Evolutionary conservation across 2,113 vertebrate genomes (phyloP).

Genomic region (Aphelocoma coerulescens): DNA sequence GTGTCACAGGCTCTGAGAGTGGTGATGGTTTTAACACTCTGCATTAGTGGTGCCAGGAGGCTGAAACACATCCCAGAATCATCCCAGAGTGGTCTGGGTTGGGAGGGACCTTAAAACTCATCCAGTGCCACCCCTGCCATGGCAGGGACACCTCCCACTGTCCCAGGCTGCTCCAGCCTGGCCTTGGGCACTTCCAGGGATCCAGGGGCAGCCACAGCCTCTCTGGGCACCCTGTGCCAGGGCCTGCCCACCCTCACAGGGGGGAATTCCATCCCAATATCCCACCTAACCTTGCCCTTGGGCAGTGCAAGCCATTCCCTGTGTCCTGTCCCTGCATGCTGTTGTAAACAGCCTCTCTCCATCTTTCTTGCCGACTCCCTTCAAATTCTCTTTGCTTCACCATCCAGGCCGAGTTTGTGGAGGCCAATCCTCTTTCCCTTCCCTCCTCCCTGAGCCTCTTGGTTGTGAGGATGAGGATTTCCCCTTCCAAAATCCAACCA

Average conservation of each 20-base stretch:
- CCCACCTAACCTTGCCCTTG: background rate
- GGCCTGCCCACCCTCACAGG: accelerated
- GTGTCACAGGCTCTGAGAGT: background rate
- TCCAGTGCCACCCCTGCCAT: background rate
- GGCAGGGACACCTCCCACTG: background rate
- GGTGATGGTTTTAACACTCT: background rate
- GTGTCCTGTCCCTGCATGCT: background rate
- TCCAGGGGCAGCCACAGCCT: background rate
- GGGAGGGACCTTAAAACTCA: background rate
- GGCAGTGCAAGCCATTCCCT: background rate
- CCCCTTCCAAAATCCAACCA: background rate
- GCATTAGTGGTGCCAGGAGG: background rate
- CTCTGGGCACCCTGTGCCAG: background rate
- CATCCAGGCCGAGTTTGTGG: background rate
- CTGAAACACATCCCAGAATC: background rate
- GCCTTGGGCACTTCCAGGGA: background rate
- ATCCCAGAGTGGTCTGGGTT: background rate
- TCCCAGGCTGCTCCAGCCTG: background rate
- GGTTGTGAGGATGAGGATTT: background rate
- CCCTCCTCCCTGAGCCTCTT: background rate
- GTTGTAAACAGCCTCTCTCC: background rate
- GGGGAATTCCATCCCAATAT: background rate
- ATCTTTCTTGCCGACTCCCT: background rate
- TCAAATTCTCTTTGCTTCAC: background rate
- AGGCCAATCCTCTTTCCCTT: background rate